Evolutionary conservation across 2,888 invertebrate genomes (phyloP).

Genomic region (Phytoseiulus persimilis): DNA sequence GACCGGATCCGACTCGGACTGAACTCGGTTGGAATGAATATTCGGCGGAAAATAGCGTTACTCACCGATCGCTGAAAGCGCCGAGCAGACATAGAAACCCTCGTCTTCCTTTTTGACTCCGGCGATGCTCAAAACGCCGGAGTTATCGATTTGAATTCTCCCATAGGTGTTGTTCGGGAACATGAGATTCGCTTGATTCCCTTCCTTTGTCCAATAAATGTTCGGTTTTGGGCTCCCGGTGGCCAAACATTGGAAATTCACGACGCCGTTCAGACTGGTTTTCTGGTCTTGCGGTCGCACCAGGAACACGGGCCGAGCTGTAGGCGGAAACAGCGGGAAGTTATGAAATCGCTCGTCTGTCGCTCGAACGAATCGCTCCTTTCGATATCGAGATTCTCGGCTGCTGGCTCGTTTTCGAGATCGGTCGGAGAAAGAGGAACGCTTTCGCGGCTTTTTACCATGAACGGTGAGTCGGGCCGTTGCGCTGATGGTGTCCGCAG

Average conservation of each 20-base stretch:
- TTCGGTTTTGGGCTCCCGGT: constrained; percentile 83
- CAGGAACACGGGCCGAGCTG: constrained; percentile 76
- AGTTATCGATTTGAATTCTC: constrained; percentile 64
- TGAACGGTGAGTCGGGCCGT: constrained; percentile 26
- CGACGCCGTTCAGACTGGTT: constrained; percentile 68
- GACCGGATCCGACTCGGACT: too few species aligned
- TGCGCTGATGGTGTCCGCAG: constrained; percentile 13
- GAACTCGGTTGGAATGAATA: too few species aligned
- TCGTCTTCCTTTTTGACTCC: constrained; percentile 64
- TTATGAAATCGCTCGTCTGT: too few species aligned
- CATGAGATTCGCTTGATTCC: constrained; percentile 68
- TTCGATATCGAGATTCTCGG: not conserved
- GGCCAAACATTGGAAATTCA: constrained; percentile 81
- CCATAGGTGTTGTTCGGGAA: constrained; percentile 68
- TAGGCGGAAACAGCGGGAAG: constrained; percentile 47
- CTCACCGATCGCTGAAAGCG: constrained; percentile 74
- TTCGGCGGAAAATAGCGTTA: too few species aligned
- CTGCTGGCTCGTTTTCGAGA: too few species aligned
- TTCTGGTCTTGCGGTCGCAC: constrained; percentile 77
- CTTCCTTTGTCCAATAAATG: constrained; percentile 91
- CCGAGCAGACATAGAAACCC: constrained; percentile 84
- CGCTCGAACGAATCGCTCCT: too few species aligned
- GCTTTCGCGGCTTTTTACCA: not conserved
- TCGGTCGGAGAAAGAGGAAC: too few species aligned
- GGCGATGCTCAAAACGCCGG: constrained; percentile 63